phyloP scores from a whole-genome alignment of 2,888 invertebrate genomes.

The Tetramorium bicarinatum region DNA sequence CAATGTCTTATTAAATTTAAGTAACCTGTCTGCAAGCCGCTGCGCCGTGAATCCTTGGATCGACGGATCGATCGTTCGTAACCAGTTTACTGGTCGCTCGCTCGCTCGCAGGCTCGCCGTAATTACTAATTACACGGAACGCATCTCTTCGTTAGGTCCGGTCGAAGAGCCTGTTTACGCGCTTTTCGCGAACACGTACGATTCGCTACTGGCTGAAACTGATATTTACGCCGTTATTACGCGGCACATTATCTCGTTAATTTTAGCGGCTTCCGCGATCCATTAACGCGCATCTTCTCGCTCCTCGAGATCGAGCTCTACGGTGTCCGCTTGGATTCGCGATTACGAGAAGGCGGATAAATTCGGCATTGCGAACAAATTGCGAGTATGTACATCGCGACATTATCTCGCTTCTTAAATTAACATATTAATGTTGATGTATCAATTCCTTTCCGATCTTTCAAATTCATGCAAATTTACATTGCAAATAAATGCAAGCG shows the following conservation, averaged over 20 bases:
- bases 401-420: background rate
- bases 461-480: conserved; percentile 8
- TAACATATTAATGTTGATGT: background rate
- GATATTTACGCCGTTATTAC: conserved; percentile 37
- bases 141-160: conserved; percentile 41
- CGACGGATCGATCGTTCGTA: conserved; percentile 31
- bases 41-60: background rate
- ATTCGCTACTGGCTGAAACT: conserved; percentile 7
- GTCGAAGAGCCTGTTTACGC: conserved; percentile 19
- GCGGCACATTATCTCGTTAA: conserved; percentile 16
- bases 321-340: background rate
- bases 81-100: conserved; percentile 41
- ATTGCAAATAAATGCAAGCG: background rate
- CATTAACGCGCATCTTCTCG: conserved; percentile 8
- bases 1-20: conserved; percentile 42
- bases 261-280: conserved; percentile 5
- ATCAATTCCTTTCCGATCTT: background rate
- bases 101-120: conserved; percentile 41
- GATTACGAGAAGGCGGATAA: background rate
- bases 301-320: background rate
- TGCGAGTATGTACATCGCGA: background rate
- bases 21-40: background rate
- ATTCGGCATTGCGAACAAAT: background rate
- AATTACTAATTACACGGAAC: conserved; percentile 59
- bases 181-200: conserved; percentile 18